phyloP scores from a whole-genome alignment of 2,113 vertebrate genomes.

The Carlito syrichta region DNA sequence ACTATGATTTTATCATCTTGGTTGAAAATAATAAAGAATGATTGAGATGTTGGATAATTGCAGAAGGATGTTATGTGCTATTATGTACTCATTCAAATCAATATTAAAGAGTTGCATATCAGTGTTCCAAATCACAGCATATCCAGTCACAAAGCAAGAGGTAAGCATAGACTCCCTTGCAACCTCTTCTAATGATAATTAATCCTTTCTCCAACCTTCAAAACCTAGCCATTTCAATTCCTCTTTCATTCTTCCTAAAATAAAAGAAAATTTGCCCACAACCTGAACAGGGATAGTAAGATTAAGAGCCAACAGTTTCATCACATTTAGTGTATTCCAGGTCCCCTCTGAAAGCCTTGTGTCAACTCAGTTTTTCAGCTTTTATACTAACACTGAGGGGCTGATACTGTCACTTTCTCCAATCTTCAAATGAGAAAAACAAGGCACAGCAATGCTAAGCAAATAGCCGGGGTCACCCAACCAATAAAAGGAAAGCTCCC shows the following conservation, averaged over 20 bases:
- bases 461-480: background rate
- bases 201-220: background rate
- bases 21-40: background rate
- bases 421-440: background rate
- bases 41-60: background rate
- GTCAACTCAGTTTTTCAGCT: background rate
- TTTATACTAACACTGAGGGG: background rate
- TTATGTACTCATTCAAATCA: background rate
- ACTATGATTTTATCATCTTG: background rate
- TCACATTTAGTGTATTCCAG: background rate
- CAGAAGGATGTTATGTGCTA: background rate
- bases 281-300: background rate
- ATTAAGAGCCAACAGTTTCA: background rate
- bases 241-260: background rate
- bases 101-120: background rate
- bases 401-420: background rate
- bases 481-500: background rate
- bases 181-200: background rate
- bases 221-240: background rate
- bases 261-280: background rate
- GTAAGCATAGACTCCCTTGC: background rate
- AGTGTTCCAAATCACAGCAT: background rate
- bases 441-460: background rate
- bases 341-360: background rate
- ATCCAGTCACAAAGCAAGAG: background rate